Conservation (phyloP, 2,888 invertebrate species). For the Crematogaster levior region DNA sequence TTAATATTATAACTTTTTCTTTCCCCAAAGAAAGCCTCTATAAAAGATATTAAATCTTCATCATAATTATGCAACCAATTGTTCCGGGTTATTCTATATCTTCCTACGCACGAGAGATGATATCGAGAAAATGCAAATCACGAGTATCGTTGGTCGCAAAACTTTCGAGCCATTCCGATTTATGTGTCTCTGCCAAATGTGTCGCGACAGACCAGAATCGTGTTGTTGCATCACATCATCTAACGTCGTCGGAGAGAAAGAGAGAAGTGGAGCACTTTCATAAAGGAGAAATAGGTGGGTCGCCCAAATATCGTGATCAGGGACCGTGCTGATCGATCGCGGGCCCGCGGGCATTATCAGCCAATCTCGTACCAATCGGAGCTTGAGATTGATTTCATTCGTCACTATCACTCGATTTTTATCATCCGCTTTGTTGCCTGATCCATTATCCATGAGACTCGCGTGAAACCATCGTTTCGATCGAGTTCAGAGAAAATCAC, state of each 20-base stretch:
- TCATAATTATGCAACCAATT: not conserved
- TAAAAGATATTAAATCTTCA: not conserved
- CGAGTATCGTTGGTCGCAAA: slow-evolving; percentile 50
- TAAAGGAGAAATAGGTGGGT: slow-evolving; percentile 74
- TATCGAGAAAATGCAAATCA: not conserved
- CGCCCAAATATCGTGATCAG: slow-evolving; percentile 45
- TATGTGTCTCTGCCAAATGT: slow-evolving; percentile 42
- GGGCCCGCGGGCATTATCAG: slow-evolving; percentile 56
- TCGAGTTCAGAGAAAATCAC: not conserved
- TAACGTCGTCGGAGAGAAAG: slow-evolving; percentile 58
- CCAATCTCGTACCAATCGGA: slow-evolving; percentile 50
- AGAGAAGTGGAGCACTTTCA: slow-evolving; percentile 76
- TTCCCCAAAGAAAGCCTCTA: not conserved
- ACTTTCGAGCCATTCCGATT: slow-evolving; percentile 66
- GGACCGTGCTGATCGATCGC: slow-evolving; percentile 59
- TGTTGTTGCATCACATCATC: slow-evolving; percentile 66
- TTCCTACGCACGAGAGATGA: not conserved
- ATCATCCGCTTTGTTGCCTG: not conserved
- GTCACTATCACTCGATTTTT: slow-evolving; percentile 43
- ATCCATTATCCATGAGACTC: not conserved
- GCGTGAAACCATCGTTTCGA: not conserved
- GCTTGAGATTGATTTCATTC: slow-evolving; percentile 54
- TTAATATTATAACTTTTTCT: not conserved
- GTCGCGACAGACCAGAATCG: slow-evolving; percentile 60
- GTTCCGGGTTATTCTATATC: not conserved